These are phyloP conservation scores for Crematogaster levior DNA, from an alignment of 2,888 invertebrate genomes.

Conservation along the genomic window DNA sequence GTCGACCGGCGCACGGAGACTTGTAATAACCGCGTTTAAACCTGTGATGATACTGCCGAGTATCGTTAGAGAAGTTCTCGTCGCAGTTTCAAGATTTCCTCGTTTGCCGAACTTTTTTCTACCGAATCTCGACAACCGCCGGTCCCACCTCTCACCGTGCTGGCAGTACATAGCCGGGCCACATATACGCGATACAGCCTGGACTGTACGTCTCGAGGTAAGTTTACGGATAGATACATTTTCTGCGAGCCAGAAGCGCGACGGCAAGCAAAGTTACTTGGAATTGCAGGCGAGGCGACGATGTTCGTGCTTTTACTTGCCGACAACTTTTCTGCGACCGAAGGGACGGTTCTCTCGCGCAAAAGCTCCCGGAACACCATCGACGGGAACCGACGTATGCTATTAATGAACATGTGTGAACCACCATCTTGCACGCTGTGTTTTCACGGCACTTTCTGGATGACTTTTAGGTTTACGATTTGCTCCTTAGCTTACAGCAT, in stretches of 20 bases:
- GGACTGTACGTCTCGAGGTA: slow-evolving; percentile 60
- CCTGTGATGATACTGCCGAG: slow-evolving; percentile 57
- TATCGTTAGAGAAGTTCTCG: slow-evolving; percentile 62
- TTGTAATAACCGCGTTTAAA: slow-evolving; percentile 63
- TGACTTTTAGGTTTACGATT: slow-evolving; percentile 35
- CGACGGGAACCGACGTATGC: slow-evolving; percentile 72
- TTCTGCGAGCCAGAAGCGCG: slow-evolving; percentile 71
- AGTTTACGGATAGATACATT: slow-evolving; percentile 81
- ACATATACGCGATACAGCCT: slow-evolving; percentile 48
- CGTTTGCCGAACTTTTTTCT: slow-evolving; percentile 65
- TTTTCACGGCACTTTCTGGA: slow-evolving; percentile 28
- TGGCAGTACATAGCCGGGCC: slow-evolving; percentile 64
- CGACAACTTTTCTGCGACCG: slow-evolving; percentile 73
- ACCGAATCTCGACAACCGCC: slow-evolving; percentile 64
- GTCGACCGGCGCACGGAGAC: slow-evolving; percentile 12
- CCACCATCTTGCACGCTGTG: slow-evolving; percentile 62
- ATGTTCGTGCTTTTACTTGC: slow-evolving; percentile 74
- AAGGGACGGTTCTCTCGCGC: slow-evolving; percentile 60
- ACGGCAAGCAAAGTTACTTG: slow-evolving; percentile 75
- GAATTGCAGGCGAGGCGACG: slow-evolving; percentile 72
- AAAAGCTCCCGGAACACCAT: slow-evolving; percentile 42
- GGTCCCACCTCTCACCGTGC: slow-evolving; percentile 56
- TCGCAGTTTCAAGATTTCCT: slow-evolving; percentile 66
- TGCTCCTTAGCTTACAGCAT: slow-evolving; percentile 20
- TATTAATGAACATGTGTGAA: slow-evolving; percentile 79